Evolutionary conservation across 2,113 vertebrate species (phyloP), one percentile per base, ranked within the genome.

Genomic region (Pachypanchax playfairii): DNA sequence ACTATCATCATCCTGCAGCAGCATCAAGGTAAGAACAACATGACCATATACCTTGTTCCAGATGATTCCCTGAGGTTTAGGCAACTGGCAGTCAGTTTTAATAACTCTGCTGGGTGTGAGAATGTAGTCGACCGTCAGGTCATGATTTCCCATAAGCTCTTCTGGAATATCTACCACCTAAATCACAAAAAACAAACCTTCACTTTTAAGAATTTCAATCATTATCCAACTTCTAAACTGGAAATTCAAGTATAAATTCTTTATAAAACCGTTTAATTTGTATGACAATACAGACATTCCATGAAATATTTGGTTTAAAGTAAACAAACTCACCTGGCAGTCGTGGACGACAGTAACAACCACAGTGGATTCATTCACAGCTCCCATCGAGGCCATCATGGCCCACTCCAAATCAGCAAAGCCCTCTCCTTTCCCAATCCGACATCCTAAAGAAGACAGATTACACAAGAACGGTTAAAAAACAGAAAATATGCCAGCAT

Each of bases 381-480:
- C 93, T 24, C 92, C 95, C 93, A 97, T 96, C 0, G 92, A 92
- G 25, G 89, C 92, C 97, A 98, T 98, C 96, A 98, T 97, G 56
- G 92, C 95, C 9, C 95, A 97, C 66, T 98, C 97, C 83, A 99
- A 85, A 59, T 99, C 97, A 0, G 97, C 94, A 39, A 90, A 99
- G 21, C 97, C 97, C 84, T 99, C 96, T 6, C 97, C 97, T 90
- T 99, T 99, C 33, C 97, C 97, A 42, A 99, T 94, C 17, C 97
- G 92, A 88, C 93, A 93, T 25, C 97, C 97, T 99, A 38, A 15
- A 47, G 13, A n/a, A 62, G 25, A 28, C n/a, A 17, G 28, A 35
- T 11, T 6, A 33, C 35, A 36, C 35, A 36, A 36, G 35, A 36
- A n/a, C n/a, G n/a, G n/a, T n/a, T n/a, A 35, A 8, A 35, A 11